Base-by-base conservation (phyloP, 2,888 invertebrate genomes). In the Smittia sp. region DNA sequence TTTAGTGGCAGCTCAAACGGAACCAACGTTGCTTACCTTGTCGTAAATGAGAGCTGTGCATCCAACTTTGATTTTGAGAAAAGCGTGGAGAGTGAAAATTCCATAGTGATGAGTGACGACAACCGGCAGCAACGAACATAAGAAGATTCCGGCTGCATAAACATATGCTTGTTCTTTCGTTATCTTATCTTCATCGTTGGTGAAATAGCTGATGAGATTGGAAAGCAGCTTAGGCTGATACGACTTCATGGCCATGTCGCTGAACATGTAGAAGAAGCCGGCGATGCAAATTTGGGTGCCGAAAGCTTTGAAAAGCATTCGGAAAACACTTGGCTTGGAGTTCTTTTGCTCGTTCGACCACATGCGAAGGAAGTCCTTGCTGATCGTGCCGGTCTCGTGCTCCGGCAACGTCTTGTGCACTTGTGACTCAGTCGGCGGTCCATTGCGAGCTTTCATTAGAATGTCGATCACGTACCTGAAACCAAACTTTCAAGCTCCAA, bases 11-110 rank as follows among this genome's bases (percentile, higher is more conserved):
- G 32, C 32, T 32, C n/a, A n/a, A n/a, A n/a, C n/a, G n/a, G n/a
- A n/a, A n/a, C n/a, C n/a, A 66, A 13, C 1, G n/a, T 32, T 27
- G 52, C 9, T 27, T 27, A 74, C 74, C 68, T 90, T 90, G 77
- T 88, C 83, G 78, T 89, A 90, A 73, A 91, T 84, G 15, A 90
- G 79, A 0, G 88, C 85, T 74, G 89, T 89, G 74, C 88, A 87
- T 0, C 88, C 88, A 0, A 91, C 85, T 20, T 91, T 81, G 22
- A 90, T 82, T 78, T 89, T 86, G 87, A 90, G 86, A 13, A 91
- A 90, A 76, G 88, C 83, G 73, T 88, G 85, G 38, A 88, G 82
- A 0, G 89, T 81, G 76, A 85, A 86, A 74, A 90, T 84, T 78
- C 90, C 83, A 79, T 87, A 87, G 0, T 89, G 89, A 78, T 92